Evolutionary conservation across 2,113 vertebrate genomes (phyloP).

Genomic region (Chascanopsetta lugubris): DNA sequence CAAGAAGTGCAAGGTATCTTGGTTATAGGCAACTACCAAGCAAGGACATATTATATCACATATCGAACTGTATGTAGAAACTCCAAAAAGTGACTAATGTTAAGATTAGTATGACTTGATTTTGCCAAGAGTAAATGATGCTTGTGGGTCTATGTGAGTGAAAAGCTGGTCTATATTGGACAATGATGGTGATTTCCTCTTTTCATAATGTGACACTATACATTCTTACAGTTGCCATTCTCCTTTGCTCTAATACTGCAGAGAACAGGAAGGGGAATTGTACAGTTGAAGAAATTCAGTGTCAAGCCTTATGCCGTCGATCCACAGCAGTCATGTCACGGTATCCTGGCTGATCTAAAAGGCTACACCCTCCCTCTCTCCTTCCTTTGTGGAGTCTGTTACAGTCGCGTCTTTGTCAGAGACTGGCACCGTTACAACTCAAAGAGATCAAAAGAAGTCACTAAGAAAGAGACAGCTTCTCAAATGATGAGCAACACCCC

Average conservation of each 20-base stretch:
- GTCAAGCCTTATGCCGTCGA: slow-evolving; percentile 46
- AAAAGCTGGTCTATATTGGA: slow-evolving; percentile 54
- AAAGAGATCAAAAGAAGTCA: slow-evolving; percentile 46
- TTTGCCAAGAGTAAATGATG: slow-evolving; percentile 51
- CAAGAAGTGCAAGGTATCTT: slow-evolving; percentile 70
- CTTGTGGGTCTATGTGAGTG: slow-evolving; percentile 42
- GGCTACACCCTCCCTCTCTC: slow-evolving; percentile 39
- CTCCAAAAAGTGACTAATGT: slow-evolving; percentile 27
- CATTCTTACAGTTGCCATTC: slow-evolving; percentile 65
- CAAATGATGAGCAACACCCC: slow-evolving; percentile 52
- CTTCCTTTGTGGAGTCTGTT: slow-evolving; percentile 36
- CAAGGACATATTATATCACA: slow-evolving; percentile 70
- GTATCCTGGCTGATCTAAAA: slow-evolving; percentile 54
- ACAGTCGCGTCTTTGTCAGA: slow-evolving; percentile 53
- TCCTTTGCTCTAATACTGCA: slow-evolving; percentile 41
- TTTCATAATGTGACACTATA: slow-evolving; percentile 65
- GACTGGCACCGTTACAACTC: slow-evolving; percentile 47
- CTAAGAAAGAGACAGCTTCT: slow-evolving; percentile 48
- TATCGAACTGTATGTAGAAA: slow-evolving; percentile 65
- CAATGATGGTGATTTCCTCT: slow-evolving; percentile 39
- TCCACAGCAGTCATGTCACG: slow-evolving; percentile 52
- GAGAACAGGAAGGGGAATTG: slow-evolving; percentile 46
- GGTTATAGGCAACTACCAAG: slow-evolving; percentile 74
- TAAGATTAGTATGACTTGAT: slow-evolving; percentile 54
- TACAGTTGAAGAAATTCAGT: slow-evolving; percentile 55